A percentile compares a stretch with the other conserved stretches of the same genome.
Evolutionary conservation across 2,797 vertebrate genomes (phyloP).

Genomic region (Acrossocheilus wenchowensis): DNA sequence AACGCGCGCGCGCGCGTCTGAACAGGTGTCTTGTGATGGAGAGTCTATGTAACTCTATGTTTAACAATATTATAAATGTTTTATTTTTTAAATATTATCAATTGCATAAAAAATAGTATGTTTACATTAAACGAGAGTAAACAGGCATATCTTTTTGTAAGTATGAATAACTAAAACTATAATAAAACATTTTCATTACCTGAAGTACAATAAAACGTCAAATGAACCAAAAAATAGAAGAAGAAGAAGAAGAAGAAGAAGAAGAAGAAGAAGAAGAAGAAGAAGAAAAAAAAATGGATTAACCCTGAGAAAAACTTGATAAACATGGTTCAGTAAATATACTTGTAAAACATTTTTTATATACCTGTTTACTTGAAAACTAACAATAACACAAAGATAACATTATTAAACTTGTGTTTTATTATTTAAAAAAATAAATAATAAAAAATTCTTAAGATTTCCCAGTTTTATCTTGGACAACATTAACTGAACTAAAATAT

Average conservation of each 20-base stretch:
- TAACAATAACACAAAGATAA: too few species aligned
- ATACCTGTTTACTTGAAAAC: neutral
- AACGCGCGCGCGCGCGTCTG: constrained; percentile 1
- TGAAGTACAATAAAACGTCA: neutral
- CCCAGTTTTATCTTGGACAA: neutral
- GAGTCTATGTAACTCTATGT: neutral
- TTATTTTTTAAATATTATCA: neutral
- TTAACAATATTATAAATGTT: neutral
- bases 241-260: too few species aligned
- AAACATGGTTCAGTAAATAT: neutral
- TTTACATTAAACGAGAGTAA: neutral
- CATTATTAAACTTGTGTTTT: too few species aligned
- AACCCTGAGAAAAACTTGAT: neutral
- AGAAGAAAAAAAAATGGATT: too few species aligned
- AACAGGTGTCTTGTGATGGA: constrained; percentile 33
- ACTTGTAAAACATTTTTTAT: neutral
- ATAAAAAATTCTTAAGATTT: neutral
- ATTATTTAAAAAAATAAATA: too few species aligned
- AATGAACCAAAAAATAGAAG: too few species aligned
- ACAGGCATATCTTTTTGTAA: neutral
- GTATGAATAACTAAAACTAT: neutral
- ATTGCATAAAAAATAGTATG: neutral
- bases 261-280: too few species aligned
- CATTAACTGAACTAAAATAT: neutral
- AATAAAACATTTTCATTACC: neutral